These are phyloP conservation scores for Beris morrisii DNA, from an alignment of 2,888 invertebrate genomes.

Conservation along the genomic window DNA sequence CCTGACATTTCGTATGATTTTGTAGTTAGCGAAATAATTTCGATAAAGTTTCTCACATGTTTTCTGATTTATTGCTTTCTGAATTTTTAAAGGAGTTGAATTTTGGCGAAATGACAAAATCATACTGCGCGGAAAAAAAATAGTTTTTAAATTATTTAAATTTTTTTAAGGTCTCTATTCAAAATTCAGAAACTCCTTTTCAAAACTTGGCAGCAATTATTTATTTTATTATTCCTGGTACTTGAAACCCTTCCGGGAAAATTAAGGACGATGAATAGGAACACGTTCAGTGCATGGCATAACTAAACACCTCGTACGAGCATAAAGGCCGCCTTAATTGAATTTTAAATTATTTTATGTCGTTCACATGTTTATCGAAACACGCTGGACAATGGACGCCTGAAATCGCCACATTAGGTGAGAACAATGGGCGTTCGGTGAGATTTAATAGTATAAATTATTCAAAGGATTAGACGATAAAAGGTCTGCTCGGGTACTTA, in stretches of 20 bases:
- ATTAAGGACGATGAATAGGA: conserved; percentile 9
- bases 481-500: not conserved
- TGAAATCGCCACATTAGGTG: conserved; percentile 28
- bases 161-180: too few relatives aligned
- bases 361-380: conserved; percentile 25
- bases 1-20: too few relatives aligned
- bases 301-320: conserved; percentile 18
- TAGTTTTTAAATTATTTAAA: too few relatives aligned
- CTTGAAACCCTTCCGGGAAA: conserved; percentile 7
- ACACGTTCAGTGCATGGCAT: conserved; percentile 21
- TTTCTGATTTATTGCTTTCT: too few relatives aligned
- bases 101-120: too few relatives aligned
- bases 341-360: conserved; percentile 34
- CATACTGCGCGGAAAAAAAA: too few relatives aligned
- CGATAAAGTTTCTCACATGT: too few relatives aligned
- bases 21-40: too few relatives aligned
- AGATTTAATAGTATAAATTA: conserved; percentile 28
- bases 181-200: too few relatives aligned
- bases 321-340: conserved; percentile 29
- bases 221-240: too few relatives aligned
- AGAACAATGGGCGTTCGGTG: conserved; percentile 21
- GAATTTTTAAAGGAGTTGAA: too few relatives aligned
- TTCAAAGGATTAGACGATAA: conserved; percentile 29
- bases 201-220: too few relatives aligned
- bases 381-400: conserved; percentile 19